Percentiles rank a stretch among this genome's conserved stretches.
These are phyloP conservation scores for Scatophagus argus DNA, from an alignment of 2,113 vertebrate genomes.

Conservation along the genomic window DNA sequence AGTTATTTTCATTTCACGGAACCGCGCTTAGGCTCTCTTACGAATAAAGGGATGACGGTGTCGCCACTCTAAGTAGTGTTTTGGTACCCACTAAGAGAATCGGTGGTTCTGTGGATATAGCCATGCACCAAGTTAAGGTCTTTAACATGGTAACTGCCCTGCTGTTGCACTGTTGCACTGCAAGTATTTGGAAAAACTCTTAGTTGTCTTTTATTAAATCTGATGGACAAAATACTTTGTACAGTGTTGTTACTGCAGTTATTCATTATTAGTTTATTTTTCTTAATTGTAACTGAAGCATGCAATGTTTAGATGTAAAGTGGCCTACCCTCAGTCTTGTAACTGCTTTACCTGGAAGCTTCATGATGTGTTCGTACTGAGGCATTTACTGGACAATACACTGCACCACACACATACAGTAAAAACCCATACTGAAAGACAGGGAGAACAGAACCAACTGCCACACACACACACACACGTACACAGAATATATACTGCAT, in stretches of 20 bases:
- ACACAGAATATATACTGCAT: slow-evolving; percentile 12
- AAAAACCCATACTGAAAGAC: slow-evolving; percentile 13
- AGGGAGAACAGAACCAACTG: slow-evolving; percentile 10
- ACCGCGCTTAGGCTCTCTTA: slow-evolving; percentile 56
- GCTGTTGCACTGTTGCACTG: slow-evolving; percentile 19
- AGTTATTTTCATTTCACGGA: slow-evolving; percentile 78
- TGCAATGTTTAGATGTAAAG: slow-evolving; percentile 40
- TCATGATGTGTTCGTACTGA: slow-evolving; percentile 42
- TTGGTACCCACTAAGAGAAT: slow-evolving; percentile 69
- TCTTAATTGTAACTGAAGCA: slow-evolving; percentile 54
- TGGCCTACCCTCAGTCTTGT: slow-evolving; percentile 16
- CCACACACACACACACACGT: slow-evolving; percentile 29
- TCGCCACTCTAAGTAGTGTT: slow-evolving; percentile 76
- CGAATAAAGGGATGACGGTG: slow-evolving; percentile 75
- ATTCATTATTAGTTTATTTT: too few species aligned
- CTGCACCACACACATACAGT: neutral
- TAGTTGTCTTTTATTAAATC: neutral
- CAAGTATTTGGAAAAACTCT: slow-evolving; percentile 31
- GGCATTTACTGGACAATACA: slow-evolving; percentile 53
- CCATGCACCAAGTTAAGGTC: slow-evolving; percentile 29
- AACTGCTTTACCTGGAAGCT: slow-evolving; percentile 54
- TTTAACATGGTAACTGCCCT: slow-evolving; percentile 26
- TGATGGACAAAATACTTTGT: slow-evolving; percentile 6
- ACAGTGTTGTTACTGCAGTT: slow-evolving; percentile 28
- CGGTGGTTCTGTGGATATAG: slow-evolving; percentile 55